These are phyloP conservation scores for Ostrea edulis DNA, from an alignment of 1,140 invertebrate genomes.

Conservation along the genomic window DNA sequence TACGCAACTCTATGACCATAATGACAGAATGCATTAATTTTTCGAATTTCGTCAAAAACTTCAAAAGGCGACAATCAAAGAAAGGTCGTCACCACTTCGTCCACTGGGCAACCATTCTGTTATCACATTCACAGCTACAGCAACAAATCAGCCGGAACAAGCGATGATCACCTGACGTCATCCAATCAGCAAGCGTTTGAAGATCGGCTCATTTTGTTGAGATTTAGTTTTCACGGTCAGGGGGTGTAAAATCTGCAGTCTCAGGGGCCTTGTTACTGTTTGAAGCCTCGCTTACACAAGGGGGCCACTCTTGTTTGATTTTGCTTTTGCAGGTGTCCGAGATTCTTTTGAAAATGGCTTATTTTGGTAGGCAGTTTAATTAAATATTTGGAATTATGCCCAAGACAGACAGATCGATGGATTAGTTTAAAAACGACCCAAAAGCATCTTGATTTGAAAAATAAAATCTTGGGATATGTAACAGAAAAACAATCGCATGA, in stretches of 20 bases:
- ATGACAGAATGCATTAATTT: no score
- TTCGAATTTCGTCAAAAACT: background rate
- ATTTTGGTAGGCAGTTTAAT: constrained; percentile 22
- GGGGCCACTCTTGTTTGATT: background rate
- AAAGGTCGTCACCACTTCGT: background rate
- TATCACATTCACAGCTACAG: background rate
- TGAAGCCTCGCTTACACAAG: background rate
- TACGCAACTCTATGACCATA: no score
- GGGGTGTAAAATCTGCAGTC: background rate
- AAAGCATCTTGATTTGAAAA: no score
- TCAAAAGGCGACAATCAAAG: constrained; percentile 10
- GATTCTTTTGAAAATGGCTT: constrained; percentile 29
- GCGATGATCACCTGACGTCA: constrained; percentile 27
- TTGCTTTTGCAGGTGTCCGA: constrained; percentile 28
- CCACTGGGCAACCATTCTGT: background rate
- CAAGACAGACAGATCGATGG: background rate
- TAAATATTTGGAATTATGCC: background rate
- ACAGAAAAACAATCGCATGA: no score
- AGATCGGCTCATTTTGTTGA: background rate
- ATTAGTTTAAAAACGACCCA: no score
- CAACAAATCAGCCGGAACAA: background rate
- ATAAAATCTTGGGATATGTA: no score
- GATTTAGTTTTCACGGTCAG: constrained; percentile 17
- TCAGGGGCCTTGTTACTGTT: constrained; percentile 12
- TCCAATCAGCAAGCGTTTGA: background rate